A percentile compares a stretch with the other conserved stretches of the same genome.
Conservation (phyloP, 2,113 vertebrate genomes). For the Caracal caracal region DNA sequence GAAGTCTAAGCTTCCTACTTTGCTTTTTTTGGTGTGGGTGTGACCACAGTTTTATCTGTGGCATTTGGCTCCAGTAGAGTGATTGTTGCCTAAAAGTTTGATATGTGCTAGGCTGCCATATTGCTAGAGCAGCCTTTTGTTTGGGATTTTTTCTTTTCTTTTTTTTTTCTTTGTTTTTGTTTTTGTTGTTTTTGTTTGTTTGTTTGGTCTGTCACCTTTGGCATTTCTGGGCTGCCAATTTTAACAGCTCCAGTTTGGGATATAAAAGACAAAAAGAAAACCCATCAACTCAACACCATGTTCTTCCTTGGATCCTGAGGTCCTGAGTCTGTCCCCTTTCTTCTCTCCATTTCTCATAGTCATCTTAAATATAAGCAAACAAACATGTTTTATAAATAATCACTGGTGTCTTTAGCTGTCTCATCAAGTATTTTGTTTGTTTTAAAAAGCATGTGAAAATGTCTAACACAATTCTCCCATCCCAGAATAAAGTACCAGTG, state of each 20-base stretch:
- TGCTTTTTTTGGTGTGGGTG: not conserved
- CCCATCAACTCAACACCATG: not conserved
- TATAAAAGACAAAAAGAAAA: not conserved
- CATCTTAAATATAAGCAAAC: not conserved
- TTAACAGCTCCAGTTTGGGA: not conserved
- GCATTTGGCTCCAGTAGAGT: not conserved
- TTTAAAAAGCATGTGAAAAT: not conserved
- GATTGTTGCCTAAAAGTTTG: not conserved
- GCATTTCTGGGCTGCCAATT: not conserved
- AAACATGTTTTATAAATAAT: not conserved
- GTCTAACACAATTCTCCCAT: not conserved
- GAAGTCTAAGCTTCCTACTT: not conserved
- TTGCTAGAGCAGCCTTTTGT: not conserved
- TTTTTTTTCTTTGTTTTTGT: not conserved
- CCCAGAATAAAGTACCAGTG: not conserved
- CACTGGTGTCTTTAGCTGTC: not conserved
- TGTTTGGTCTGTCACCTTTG: not conserved
- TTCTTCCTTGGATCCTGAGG: not conserved
- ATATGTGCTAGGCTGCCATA: not conserved
- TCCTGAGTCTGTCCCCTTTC: not conserved
- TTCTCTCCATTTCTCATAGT: not conserved
- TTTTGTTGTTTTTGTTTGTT: too few relatives aligned
- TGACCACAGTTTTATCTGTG: not conserved
- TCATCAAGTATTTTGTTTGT: not conserved
- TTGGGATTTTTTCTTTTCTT: not conserved